Conservation (phyloP, 2,797 vertebrate species). For the Fistularia commersonii region DNA sequence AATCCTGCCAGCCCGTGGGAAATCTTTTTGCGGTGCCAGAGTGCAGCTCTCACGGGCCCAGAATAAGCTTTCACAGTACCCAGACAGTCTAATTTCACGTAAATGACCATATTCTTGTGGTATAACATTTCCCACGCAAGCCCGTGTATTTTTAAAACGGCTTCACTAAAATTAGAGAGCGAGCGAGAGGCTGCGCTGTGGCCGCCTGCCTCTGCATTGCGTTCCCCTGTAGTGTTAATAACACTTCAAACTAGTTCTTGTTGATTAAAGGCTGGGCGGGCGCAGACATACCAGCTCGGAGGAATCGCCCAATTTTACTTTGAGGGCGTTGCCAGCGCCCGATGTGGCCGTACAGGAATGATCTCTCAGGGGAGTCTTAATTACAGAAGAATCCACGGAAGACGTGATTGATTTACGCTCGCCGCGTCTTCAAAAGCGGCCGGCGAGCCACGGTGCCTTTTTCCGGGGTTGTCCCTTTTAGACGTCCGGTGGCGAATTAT, state of each 20-base stretch:
- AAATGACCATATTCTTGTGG: constrained; percentile 45
- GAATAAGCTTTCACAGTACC: constrained; percentile 26
- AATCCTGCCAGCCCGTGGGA: too few species aligned
- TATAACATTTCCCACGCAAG: constrained; percentile 61
- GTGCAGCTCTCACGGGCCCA: background rate
- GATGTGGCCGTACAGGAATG: constrained; percentile 60
- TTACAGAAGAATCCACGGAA: constrained; percentile 66
- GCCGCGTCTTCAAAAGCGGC: constrained; percentile 58
- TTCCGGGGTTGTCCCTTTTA: too few species aligned
- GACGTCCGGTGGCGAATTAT: too few species aligned
- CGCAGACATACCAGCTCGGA: constrained; percentile 74
- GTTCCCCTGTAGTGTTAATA: constrained; percentile 74
- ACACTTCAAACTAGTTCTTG: constrained; percentile 66
- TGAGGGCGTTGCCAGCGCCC: constrained; percentile 67
- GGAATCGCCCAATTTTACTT: constrained; percentile 63
- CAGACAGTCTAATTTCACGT: constrained; percentile 17
- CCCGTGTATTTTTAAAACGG: constrained; percentile 53
- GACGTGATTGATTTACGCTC: constrained; percentile 64
- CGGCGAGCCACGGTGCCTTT: constrained; percentile 55
- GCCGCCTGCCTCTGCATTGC: constrained; percentile 65
- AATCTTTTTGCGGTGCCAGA: background rate
- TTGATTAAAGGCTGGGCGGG: constrained; percentile 74
- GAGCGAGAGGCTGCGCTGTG: constrained; percentile 50
- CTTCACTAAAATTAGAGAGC: constrained; percentile 70
- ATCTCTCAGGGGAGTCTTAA: constrained; percentile 67